Percentiles rank a stretch among this genome's conserved stretches.
phyloP scores from a whole-genome alignment of 2,113 vertebrate species.

The Triplophysa dalaica region DNA sequence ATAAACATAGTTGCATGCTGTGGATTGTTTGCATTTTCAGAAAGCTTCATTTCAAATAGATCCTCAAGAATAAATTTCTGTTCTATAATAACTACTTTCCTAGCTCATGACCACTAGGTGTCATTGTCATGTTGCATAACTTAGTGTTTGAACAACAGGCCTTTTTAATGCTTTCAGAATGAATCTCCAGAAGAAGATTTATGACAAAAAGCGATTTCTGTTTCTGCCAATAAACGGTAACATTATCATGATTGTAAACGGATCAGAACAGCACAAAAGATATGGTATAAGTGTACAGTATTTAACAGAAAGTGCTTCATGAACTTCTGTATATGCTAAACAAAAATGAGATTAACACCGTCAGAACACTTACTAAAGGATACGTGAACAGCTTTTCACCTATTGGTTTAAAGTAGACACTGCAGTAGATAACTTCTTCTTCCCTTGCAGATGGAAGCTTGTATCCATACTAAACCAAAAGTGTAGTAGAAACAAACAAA shows the following conservation, averaged over 20 bases:
- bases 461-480: slow-evolving; percentile 85
- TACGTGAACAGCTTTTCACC: slow-evolving; percentile 84
- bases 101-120: slow-evolving; percentile 20
- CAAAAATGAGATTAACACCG: no score
- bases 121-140: slow-evolving; percentile 4
- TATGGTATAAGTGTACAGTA: no score
- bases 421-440: slow-evolving; percentile 77
- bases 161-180: not conserved
- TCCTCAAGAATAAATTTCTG: not conserved
- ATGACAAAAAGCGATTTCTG: not conserved
- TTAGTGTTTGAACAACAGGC: not conserved
- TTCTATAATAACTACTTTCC: not conserved
- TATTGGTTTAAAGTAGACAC: slow-evolving; percentile 82
- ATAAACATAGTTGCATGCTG: no score
- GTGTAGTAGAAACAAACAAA: slow-evolving; percentile 21
- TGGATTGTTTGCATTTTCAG: no score
- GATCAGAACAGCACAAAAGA: no score
- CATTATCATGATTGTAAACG: no score
- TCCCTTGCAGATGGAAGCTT: slow-evolving; percentile 77
- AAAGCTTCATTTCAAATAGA: not conserved
- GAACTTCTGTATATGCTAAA: no score
- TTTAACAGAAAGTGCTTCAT: no score
- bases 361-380: slow-evolving; percentile 61
- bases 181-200: not conserved
- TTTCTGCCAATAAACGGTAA: not conserved